phyloP scores from a whole-genome alignment of 2,113 vertebrate genomes.

The Labeo catla region DNA sequence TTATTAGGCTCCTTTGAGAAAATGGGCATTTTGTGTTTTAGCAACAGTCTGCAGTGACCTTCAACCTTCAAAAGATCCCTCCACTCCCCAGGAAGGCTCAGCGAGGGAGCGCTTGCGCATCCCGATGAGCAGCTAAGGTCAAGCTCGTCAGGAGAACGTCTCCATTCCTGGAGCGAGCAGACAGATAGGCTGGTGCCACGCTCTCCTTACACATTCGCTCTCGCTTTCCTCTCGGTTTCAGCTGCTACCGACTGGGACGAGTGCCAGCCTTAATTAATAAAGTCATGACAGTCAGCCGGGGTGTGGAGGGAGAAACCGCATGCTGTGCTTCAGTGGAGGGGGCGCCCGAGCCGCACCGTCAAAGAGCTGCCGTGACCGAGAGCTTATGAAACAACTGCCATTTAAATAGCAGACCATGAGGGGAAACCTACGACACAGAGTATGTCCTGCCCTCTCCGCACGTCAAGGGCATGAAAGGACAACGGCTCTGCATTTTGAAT shows the following conservation, averaged over 20 bases:
- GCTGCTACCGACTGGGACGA: constrained; percentile 22
- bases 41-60: not conserved
- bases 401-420: constrained; percentile 16
- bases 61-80: constrained; percentile 9
- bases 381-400: constrained; percentile 5
- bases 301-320: constrained; percentile 16
- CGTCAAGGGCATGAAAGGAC: not conserved
- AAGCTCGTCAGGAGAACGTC: constrained; percentile 5
- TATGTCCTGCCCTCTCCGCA: not conserved
- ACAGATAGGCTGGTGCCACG: constrained; percentile 24
- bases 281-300: constrained; percentile 30
- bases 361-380: not conserved
- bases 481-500: not conserved
- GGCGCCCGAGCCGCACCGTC: not conserved
- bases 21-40: not conserved
- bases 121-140: constrained; percentile 22
- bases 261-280: constrained; percentile 35
- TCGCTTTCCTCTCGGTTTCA: constrained; percentile 15
- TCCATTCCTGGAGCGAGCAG: constrained; percentile 4
- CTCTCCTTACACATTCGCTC: not conserved
- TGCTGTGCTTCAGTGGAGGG: not conserved
- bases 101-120: not conserved
- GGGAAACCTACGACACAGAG: not conserved
- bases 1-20: not conserved
- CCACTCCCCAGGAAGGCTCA: not conserved